Base-by-base conservation (phyloP, 64 coral and sea anemone species). In the Porites australiensis region DNA sequence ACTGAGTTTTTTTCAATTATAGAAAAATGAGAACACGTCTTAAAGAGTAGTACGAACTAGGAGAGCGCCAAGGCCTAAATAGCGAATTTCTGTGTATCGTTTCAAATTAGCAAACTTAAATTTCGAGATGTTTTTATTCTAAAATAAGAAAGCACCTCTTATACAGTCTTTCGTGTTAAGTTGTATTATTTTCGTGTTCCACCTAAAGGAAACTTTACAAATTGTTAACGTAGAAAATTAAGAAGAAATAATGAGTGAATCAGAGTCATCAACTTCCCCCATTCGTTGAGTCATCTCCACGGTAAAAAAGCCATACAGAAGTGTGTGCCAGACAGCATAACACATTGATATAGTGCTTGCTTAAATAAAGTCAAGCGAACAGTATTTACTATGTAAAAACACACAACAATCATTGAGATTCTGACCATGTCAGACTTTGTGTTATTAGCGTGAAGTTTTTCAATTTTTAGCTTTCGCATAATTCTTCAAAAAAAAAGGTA, bases 341-440 rank as follows among this genome's bases (percentile, higher is more conserved):
- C 81, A 68, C 47, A 66, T 84, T 47, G 16, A 84, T 84, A 84
- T 60, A 50, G 81, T 84, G 81, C 81, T 84, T 64, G 81, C 81
- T 46, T 11, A 52, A 50, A n/a, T 50, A 22, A n/a, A 68, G 81
- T 84, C 81, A 80, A 90, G 77, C 64, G 77, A 77, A 44, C 11
- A 81, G 88, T 90, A 90, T 90, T 90, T 90, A 90, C 88, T 59
- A 90, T 90, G 88, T 90, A 90, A 90, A 90, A 55, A 65, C 79
- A 74, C 48, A 44, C 47, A 65, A 21, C 65, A 68, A 22, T n/a
- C 65, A 54, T 90, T 55, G 63, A 69, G 76, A 82, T 90, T 90
- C 88, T 90, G 88, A 67, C 88, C n/a, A 23, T 90, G 88, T 50
- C 88, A 90, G 88, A 90, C 88, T 15, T 64, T 3, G 44, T 65